Conservation (phyloP, 2,888 invertebrate species). For the Catocala sponsa region DNA sequence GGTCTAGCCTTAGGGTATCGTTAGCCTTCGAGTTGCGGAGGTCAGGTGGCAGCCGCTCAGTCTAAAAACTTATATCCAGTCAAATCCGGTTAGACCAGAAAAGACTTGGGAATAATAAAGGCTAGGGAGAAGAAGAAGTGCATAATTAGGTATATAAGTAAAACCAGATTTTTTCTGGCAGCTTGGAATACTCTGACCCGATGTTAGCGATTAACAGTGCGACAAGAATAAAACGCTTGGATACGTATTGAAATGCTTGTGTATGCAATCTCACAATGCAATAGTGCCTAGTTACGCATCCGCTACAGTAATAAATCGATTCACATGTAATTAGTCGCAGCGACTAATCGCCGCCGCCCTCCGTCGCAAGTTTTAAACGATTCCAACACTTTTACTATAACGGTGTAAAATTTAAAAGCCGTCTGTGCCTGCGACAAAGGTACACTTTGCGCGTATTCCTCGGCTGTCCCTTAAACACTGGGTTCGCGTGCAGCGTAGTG, state of each 20-base stretch:
- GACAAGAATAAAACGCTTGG: too few relatives aligned
- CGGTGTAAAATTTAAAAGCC: conserved; percentile 35
- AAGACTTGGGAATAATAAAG: too few relatives aligned
- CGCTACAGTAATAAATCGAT: conserved; percentile 8
- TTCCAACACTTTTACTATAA: conserved; percentile 40
- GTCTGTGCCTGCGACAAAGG: conserved; percentile 29
- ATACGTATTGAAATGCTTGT: neutral
- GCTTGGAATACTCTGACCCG: too few relatives aligned
- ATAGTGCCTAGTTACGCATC: neutral
- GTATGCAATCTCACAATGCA: neutral
- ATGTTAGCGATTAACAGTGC: too few relatives aligned
- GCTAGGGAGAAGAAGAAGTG: too few relatives aligned
- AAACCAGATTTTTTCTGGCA: too few relatives aligned
- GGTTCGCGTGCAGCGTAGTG: conserved; percentile 61
- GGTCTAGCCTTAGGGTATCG: too few relatives aligned
- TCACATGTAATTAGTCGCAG: conserved; percentile 24
- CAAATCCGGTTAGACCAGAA: too few relatives aligned
- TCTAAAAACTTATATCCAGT: too few relatives aligned
- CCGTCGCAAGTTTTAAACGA: conserved; percentile 20
- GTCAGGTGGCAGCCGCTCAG: too few relatives aligned
- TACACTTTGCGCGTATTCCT: conserved; percentile 29
- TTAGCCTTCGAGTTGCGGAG: too few relatives aligned
- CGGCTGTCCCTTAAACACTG: conserved; percentile 54
- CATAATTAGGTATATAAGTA: too few relatives aligned
- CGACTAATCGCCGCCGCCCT: conserved; percentile 14